These are phyloP conservation scores for Amphipoea oculea DNA, from an alignment of 2,888 invertebrate genomes.

Conservation along the genomic window DNA sequence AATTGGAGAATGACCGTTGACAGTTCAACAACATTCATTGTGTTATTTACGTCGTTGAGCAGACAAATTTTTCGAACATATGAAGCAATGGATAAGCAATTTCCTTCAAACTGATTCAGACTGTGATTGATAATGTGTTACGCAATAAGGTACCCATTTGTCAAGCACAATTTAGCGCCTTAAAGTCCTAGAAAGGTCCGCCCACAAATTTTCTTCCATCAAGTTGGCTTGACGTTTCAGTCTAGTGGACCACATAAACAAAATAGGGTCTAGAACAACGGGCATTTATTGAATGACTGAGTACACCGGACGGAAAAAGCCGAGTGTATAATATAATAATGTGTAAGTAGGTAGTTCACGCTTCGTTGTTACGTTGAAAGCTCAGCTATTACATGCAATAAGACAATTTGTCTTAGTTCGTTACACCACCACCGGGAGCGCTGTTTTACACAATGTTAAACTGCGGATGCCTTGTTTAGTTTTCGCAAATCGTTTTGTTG, in stretches of 20 bases:
- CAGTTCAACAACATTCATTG: too few species aligned
- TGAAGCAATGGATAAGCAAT: too few species aligned
- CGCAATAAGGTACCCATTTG: background rate
- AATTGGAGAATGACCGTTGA: too few species aligned
- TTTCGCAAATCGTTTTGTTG: constrained; percentile 24
- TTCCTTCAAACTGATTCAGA: too few species aligned
- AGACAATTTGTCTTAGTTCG: constrained; percentile 60
- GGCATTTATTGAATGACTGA: constrained; percentile 28
- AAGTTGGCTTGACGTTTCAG: constrained; percentile 3
- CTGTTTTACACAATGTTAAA: constrained; percentile 17
- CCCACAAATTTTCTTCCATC: constrained; percentile 9
- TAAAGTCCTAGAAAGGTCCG: background rate
- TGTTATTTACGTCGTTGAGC: too few species aligned
- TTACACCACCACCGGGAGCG: constrained; percentile 30
- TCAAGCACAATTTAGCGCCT: constrained; percentile 3
- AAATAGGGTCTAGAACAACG: constrained; percentile 25
- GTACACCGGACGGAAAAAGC: constrained; percentile 24
- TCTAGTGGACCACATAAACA: constrained; percentile 31
- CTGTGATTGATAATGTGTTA: too few species aligned
- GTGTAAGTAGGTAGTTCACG: constrained; percentile 48
- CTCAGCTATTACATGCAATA: constrained; percentile 57
- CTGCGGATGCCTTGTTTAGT: constrained; percentile 9
- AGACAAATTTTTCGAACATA: too few species aligned
- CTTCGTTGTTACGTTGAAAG: constrained; percentile 61
- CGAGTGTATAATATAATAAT: constrained; percentile 51